Evolutionary conservation across 2,888 invertebrate genomes (phyloP), one percentile per base, ranked within the genome.

Genomic region (Dorcus hopei): DNA sequence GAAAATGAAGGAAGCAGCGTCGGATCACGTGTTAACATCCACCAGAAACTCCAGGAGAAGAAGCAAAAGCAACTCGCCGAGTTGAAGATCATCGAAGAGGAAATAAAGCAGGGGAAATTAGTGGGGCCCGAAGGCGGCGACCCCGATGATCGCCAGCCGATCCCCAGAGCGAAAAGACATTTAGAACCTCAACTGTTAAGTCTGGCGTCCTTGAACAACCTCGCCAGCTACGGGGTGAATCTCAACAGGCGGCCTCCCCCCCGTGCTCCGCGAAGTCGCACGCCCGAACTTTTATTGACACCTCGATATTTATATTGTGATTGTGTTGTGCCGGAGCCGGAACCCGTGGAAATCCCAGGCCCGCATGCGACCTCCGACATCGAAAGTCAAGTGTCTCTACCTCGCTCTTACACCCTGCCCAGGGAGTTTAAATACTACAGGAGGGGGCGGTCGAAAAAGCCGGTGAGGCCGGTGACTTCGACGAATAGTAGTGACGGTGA

Each of bases 401-500:
- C 93, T 0, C 84, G 93, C 19, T 92, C 91, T 33, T 93, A 93
- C 75, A 93, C 93, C 0, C 79, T 93, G 51, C 93, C 93, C 1
- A 84, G 92, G 11, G 91, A 93, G 79, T 93, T 93, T 79, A 89
- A 91, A 70, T 93, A 91, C 80, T 89, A 89, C 80, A 79, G 89
- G 39, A 79, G 87, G 62, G 81, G 78, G 49, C 72, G 79, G 55
- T 80, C 81, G 39, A 85, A 54, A 79, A 87, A 59, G 82, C 86
- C 63, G 79, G 85, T 57, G 86, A 86, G 88, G 63, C 88, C 88
- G 69, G 83, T 90, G 19, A 87, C 89, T 8, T 91, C 91, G 66
- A 92, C 91, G 40, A 93, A 93, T 72, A 93, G 92, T 70, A 92
- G 92, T 67, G 92, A 92, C 72, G 93, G 92, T 58, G 92, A 92